Base-by-base conservation (phyloP, 30 jellyfish, hydroid and myxozoan species). In the Aurelia aurita region DNA sequence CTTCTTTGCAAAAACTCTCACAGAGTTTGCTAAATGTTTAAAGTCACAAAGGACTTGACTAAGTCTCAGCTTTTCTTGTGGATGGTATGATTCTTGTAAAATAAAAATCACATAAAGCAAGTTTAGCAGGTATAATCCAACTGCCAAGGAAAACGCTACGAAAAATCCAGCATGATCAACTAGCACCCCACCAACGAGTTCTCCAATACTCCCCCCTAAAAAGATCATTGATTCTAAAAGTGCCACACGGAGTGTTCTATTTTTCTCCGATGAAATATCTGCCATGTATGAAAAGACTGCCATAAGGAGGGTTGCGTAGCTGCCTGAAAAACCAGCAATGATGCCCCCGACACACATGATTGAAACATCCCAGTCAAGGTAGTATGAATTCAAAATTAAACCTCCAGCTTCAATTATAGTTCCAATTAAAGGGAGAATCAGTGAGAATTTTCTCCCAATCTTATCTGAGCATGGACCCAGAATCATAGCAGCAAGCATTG, bases 271-370 rank as follows among this genome's bases (percentile, higher is more conserved):
- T 25, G 97, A 77, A n/a, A 89, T 66, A 72, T 94, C 99, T 13
- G 99, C 85, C 53, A 89, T 91, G 61, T 94, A 94, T 16, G 99
- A 60, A 85, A 77, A 94, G 5, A 86, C 90, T 13, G 97, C 91
- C 80, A 75, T 72, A 28, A 94, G 74, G 47, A 94, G 58, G 29
- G 96, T 78, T 46, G 96, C 87, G 67, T 90, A 94, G 70, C 65
- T 84, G 23, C 99, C 99, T 49, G 90, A 94, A 43, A 67, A 72
- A 25, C 97, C 99, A 49, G 96, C 72, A 3, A 88, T 49, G 2
- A 73, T 45, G 22, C 69, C 77, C 9, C 97, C 99, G 57, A 94
- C 74, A 26, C 89, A 55, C 47, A 94, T 60, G 23, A 44, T 71
- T 13, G 88, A 49, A 13, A 89, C 80, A 49, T 88, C 77, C 89